Base-by-base conservation (phyloP, 1,140 invertebrate species). In the Laodelphax striatellus region DNA sequence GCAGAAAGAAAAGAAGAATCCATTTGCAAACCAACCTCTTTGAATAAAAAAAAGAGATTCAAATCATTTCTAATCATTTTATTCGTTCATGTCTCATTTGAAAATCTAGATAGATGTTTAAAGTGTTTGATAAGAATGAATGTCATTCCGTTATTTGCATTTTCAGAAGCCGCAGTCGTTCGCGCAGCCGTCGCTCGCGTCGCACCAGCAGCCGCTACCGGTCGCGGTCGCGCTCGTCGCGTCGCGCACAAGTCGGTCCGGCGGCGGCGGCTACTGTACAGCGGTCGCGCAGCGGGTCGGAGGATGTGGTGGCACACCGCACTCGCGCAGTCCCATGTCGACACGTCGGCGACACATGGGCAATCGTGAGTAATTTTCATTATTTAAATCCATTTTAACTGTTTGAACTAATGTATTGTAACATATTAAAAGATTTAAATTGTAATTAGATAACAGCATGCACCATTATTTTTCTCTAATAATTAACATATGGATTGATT, bases 241-340 rank as follows among this genome's bases (percentile, higher is more conserved):
- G 56, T 13, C 52, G 66, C 10, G n/a, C 65, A 65, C 52, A 65
- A 55, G 19, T 61, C 65, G n/a, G n/a, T n/a, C n/a, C n/a, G n/a
- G n/a, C n/a, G n/a, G n/a, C 14, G 52, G 63, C 9, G 65, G 66
- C 44, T 67, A 65, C 14, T 62, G 63, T 42, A 68, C 24, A 67
- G 11, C 60, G 68, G 5, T 70, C 69, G 2, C 62, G 65, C 34
- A 68, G 66, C 1, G 65, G 67, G 42, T 65, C 64, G 0, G 38
- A 56, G 1, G 44, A 64, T 22, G n/a, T n/a, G n/a, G n/a, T n/a
- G 63, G 69, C 22, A 62, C 74, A 10, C 74, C 72, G 56, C 72
- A 71, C 53, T 77, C 73, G 53, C 66, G 76, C 5, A 65, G 64
- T 34, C 66, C 67, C 1, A 64, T 62, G 46, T 67, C 62, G 13